Evolutionary conservation across 2,888 invertebrate species (phyloP).

Genomic region (Zygothrica quintamaculata): DNA sequence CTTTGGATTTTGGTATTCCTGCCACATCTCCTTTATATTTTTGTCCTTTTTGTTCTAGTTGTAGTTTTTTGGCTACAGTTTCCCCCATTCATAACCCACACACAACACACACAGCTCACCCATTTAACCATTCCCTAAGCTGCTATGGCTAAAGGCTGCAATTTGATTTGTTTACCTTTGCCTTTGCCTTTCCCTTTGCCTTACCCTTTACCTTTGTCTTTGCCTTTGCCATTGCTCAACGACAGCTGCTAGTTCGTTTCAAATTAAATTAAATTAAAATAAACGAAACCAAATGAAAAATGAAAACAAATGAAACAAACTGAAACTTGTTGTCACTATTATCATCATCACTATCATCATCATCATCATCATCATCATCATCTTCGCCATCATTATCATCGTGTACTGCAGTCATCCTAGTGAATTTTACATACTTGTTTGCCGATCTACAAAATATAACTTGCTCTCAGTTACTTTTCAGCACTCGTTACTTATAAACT

Average conservation of each 20-base stretch:
- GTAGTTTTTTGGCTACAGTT: conserved; percentile 22
- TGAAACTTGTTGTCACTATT: conserved; percentile 24
- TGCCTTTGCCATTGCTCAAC: background rate
- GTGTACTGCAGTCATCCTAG: too few species aligned
- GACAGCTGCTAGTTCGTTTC: conserved; percentile 11
- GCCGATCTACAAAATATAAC: too few species aligned
- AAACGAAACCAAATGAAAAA: conserved; percentile 41
- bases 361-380: background rate
- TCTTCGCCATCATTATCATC: too few species aligned
- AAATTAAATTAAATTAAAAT: conserved; percentile 69
- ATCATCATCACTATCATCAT: conserved; percentile 2
- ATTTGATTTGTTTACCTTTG: conserved; percentile 69
- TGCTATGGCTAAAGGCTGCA: conserved; percentile 26
- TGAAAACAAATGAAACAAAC: conserved; percentile 46
- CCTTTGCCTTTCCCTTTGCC: conserved; percentile 3
- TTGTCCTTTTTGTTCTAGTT: conserved; percentile 16
- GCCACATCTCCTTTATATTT: conserved; percentile 4
- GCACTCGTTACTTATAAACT: background rate
- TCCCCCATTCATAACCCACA: background rate
- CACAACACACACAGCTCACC: background rate
- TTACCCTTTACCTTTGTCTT: conserved; percentile 48
- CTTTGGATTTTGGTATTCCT: conserved; percentile 4
- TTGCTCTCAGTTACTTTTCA: background rate
- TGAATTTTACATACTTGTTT: too few species aligned
- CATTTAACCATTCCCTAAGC: conserved; percentile 1